Evolutionary conservation across 1,140 invertebrate genomes (phyloP).

Genomic region (Babylonia areolata): DNA sequence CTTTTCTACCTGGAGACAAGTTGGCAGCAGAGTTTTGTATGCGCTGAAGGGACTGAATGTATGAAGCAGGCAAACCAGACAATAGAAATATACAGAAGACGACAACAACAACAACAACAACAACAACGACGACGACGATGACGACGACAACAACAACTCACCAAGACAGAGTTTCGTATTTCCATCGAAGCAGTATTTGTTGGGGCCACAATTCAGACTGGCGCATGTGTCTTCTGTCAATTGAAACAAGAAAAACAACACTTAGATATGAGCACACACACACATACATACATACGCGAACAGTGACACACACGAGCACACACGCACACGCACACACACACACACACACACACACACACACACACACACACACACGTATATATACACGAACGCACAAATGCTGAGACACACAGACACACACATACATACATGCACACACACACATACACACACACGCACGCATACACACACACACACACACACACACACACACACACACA

Average conservation of each 20-base stretch:
- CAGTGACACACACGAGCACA: slow-evolving; percentile 9
- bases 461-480: slow-evolving; percentile 19
- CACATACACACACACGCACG: not conserved
- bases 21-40: too few species aligned
- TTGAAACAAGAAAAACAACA: not conserved
- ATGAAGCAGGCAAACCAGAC: too few species aligned
- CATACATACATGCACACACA: not conserved
- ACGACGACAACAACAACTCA: not conserved
- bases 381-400: not conserved
- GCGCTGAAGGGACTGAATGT: too few species aligned
- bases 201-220: not conserved
- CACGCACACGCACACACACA: slow-evolving; percentile 25
- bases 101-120: slow-evolving; percentile 16
- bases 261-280: not conserved
- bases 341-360: slow-evolving; percentile 28
- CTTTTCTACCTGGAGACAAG: too few species aligned
- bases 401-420: not conserved
- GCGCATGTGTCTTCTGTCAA: not conserved
- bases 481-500: slow-evolving; percentile 5
- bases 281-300: slow-evolving; percentile 8
- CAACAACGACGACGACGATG: not conserved
- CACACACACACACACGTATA: slow-evolving; percentile 14
- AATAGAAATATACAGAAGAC: too few species aligned
- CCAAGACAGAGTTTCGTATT: not conserved
- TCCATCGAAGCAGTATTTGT: not conserved